Base-by-base conservation (phyloP, 2,113 vertebrate species). In the Pithys albifrons region DNA sequence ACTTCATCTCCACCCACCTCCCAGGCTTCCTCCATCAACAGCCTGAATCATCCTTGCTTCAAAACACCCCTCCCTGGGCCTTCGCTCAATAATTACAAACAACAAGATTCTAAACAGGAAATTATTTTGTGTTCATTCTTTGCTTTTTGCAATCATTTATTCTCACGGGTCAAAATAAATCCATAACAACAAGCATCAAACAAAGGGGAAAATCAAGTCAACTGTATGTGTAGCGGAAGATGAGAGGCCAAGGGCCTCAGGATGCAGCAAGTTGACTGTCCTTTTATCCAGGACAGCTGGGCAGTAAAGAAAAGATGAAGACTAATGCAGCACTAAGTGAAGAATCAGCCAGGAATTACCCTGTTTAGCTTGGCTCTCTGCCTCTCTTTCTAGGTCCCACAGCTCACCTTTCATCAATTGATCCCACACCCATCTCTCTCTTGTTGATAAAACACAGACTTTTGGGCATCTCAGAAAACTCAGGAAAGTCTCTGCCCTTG, bases 151-250 rank as follows among this genome's bases (percentile, higher is more conserved):
- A 85, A 59, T 80, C 17, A 24, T 93, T 87, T 76, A 85, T 83
- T 65, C 88, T 94, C 69, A 27, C 24, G 88, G 52, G 79, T 93
- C 93, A 90, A 95, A 96, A 93, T 25, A 92, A 95, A 92, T 33
- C 48, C 41, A 3, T 74, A 86, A 96, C 59, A 96, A 94, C 9
- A 62, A 78, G 57, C 61, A 95, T 59, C 64, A 84, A 91, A 95
- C 62, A 85, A 92, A 78, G 33, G 45, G 51, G 35, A 77, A 95
- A 95, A 95, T 5, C 19, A 94, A 88, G 28, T 81, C 75, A 95
- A 11, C 29, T 3, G 2, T 54, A 69, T 39, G 33, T 65, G 52
- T 31, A 62, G 43, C 48, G 52, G 69, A 77, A 80, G 79, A 86
- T 81, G 19, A 88, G 75, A 93, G 72, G 61, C 59, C 67, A 85